Conservation (phyloP, 30 jellyfish, hydroid and myxozoan genomes). For the Phacellophora camtschatica region DNA sequence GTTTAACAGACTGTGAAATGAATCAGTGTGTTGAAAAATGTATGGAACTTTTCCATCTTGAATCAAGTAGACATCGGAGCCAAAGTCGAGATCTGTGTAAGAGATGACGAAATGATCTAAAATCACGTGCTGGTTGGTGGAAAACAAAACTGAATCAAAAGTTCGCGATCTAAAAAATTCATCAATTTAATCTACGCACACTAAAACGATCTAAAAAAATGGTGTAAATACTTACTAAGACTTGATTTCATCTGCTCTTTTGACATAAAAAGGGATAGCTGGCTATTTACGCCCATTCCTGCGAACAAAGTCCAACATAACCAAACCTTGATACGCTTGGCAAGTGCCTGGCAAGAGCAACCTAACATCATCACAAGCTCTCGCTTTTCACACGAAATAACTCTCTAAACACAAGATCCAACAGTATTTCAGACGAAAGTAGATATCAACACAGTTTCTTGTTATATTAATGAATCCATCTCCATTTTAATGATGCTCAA, state of each 20-base stretch:
- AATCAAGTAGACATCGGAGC: constrained; percentile 63
- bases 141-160: constrained; percentile 23
- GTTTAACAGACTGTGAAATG: constrained; percentile 48
- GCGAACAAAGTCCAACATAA: constrained; percentile 50
- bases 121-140: constrained; percentile 71
- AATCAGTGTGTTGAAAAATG: constrained; percentile 19
- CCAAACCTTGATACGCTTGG: constrained; percentile 23
- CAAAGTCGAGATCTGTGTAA: constrained; percentile 80
- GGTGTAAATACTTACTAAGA: constrained; percentile 53
- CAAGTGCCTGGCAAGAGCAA: constrained; percentile 47
- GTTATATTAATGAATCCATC: no score
- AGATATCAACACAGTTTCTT: no score
- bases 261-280: constrained; percentile 57
- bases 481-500: no score
- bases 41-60: constrained; percentile 51
- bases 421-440: no score
- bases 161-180: constrained; percentile 19
- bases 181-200: not conserved
- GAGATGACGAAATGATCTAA: constrained; percentile 38
- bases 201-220: not conserved
- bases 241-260: constrained; percentile 53
- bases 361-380: no score
- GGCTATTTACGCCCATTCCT: constrained; percentile 39
- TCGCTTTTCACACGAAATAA: no score
- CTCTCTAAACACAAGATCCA: no score